Evolutionary conservation across 2,888 invertebrate species (phyloP), one percentile per base, ranked within the genome.

Genomic region (Cryptus viduatorius): DNA sequence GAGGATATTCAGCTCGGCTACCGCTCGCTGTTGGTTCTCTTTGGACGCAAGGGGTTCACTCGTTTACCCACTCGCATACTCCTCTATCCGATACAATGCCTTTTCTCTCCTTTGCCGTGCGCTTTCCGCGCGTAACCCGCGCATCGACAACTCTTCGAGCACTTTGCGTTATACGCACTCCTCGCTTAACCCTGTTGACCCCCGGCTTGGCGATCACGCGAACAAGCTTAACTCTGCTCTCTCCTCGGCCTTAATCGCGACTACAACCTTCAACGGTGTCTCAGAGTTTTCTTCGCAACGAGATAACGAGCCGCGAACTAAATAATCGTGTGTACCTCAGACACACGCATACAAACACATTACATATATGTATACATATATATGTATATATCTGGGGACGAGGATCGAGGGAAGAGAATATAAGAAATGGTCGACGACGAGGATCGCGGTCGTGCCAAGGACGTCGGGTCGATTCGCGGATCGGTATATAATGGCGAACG

Each of bases 121-220:
- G 75, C 75, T 84, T 72, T 80, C 75, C 46, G 73, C 82, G 84
- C 82, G 82, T 82, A 82, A 82, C 84, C 69, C 84, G 80, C 84
- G 69, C 61, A 61, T 61, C 61, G 31, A 14, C 29, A 61, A 61
- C n/a, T 24, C 29, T 7, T 19, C 42, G 76, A 79, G 73, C 82
- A 82, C 82, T 84, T 82, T 82, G 79, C 81, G 75, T 81, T 61
- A 0, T 59, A 81, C 84, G 84, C 84, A 84, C 82, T 82, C 76
- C 71, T 82, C 84, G 81, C 59, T 84, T 80, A 80, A 84, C 82
- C 79, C 76, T 29, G 10, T 44, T 72, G 71, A 82, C 71, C 84
- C 71, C 44, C 14, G n/a, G n/a, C n/a, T 29, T 19, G 19, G 7
- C 24, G 50, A 31, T 76, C n/a, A 4, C 65, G 42, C 24, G 24